These are phyloP conservation scores for Manacus vitellinus DNA, from an alignment of 2,113 vertebrate genomes.

Conservation along the genomic window DNA sequence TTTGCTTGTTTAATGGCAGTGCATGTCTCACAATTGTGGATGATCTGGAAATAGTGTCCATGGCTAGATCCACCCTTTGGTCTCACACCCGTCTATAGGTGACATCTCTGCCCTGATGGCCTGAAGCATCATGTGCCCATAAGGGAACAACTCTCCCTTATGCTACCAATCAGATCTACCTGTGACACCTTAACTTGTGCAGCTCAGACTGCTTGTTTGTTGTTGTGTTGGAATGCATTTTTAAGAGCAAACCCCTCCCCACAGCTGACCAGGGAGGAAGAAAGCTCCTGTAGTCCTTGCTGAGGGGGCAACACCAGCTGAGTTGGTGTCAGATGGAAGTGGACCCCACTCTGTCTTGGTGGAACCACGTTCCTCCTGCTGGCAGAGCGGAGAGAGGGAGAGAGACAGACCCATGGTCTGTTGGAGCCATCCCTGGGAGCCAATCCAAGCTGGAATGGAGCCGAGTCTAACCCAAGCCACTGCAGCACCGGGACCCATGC, in stretches of 20 bases:
- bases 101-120: too few species aligned
- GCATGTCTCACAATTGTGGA: too few species aligned
- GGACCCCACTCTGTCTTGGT: too few species aligned
- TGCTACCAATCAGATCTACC: too few species aligned
- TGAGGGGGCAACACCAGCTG: background rate
- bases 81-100: too few species aligned
- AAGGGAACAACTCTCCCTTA: too few species aligned
- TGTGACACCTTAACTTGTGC: too few species aligned
- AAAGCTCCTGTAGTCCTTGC: background rate
- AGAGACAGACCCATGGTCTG: background rate
- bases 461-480: background rate
- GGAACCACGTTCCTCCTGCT: background rate
- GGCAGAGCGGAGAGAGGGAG: background rate
- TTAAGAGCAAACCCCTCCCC: background rate
- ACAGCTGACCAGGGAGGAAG: background rate
- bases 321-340: background rate
- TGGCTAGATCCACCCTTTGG: too few species aligned
- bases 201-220: too few species aligned
- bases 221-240: background rate
- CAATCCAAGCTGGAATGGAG: background rate
- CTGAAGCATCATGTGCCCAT: too few species aligned
- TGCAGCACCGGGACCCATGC: background rate
- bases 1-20: too few species aligned
- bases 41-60: too few species aligned
- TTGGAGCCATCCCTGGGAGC: background rate